phyloP scores from a whole-genome alignment of 2,888 invertebrate species.

The Hartigia nigra region DNA sequence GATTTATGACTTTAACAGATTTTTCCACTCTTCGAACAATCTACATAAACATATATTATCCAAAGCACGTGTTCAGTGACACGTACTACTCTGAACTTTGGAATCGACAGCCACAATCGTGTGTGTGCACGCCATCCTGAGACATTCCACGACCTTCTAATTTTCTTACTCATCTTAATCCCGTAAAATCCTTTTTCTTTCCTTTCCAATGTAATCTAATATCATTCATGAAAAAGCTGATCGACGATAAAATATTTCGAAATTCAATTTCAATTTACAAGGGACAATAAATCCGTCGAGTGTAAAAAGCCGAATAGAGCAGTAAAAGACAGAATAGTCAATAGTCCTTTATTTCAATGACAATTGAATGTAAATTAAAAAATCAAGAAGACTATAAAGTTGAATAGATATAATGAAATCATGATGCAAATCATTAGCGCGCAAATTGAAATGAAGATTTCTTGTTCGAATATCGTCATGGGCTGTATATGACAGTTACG shows the following conservation, averaged over 20 bases:
- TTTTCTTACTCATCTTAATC: background rate
- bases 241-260: background rate
- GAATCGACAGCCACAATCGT: background rate
- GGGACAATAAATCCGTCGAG: background rate
- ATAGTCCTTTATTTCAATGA: background rate
- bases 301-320: no score
- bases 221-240: background rate
- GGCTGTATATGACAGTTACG: background rate
- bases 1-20: no score
- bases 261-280: background rate
- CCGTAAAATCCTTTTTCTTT: background rate
- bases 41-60: background rate
- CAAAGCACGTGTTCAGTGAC: background rate
- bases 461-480: background rate
- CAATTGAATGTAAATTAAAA: background rate
- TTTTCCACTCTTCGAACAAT: background rate
- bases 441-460: background rate
- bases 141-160: background rate
- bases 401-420: background rate
- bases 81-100: background rate
- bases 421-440: background rate
- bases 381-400: background rate
- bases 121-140: background rate
- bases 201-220: no score
- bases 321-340: background rate